These are phyloP conservation scores for Lepeophtheirus salmonis DNA, from an alignment of 1,140 invertebrate species.

Conservation along the genomic window DNA sequence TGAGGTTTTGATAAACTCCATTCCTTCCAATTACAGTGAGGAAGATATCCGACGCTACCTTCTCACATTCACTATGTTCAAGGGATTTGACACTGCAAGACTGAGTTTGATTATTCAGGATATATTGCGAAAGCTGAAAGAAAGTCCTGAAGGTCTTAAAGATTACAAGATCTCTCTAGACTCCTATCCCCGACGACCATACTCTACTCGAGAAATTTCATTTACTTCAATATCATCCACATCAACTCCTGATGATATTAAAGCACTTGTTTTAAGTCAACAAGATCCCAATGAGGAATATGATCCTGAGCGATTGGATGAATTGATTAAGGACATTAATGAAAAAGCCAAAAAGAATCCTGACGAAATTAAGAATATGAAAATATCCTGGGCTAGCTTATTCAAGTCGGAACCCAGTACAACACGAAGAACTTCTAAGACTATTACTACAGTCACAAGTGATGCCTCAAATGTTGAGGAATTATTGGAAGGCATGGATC, in stretches of 20 bases:
- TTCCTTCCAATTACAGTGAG: background rate
- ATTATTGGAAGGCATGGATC: background rate
- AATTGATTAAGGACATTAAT: background rate
- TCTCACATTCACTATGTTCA: background rate
- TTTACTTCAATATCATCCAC: background rate
- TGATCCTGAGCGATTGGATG: background rate
- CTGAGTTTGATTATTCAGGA: background rate
- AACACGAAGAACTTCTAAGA: background rate
- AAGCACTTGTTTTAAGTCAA: background rate
- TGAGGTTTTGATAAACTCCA: background rate
- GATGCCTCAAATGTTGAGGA: background rate
- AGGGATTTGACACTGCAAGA: background rate
- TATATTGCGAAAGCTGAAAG: background rate
- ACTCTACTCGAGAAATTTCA: background rate
- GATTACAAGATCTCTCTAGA: background rate
- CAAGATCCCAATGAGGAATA: background rate
- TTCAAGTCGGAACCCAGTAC: background rate
- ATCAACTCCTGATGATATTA: background rate
- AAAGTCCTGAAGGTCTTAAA: background rate
- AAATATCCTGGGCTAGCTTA: background rate
- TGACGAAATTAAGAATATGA: background rate
- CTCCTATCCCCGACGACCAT: no score
- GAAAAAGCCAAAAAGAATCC: background rate
- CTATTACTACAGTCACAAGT: background rate
- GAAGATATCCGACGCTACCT: background rate